Conservation (phyloP, 2,797 vertebrate genomes). For the Dermochelys coriacea region DNA sequence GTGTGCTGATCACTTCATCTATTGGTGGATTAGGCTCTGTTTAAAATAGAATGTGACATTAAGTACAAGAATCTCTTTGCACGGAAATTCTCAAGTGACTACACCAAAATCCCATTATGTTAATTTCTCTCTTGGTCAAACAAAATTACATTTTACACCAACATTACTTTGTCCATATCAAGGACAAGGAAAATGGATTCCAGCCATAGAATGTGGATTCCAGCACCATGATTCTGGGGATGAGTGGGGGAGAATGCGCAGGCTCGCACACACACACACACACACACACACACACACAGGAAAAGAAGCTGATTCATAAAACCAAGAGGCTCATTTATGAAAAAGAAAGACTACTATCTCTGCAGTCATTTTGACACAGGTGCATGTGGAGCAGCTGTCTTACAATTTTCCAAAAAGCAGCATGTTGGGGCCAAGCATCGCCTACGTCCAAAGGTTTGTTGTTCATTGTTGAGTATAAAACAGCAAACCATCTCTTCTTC, state of each 20-base stretch:
- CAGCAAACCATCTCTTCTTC: background rate
- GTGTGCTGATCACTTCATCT: constrained; percentile 96
- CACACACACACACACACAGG: background rate
- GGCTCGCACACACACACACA: no score
- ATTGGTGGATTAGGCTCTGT: constrained; percentile 98
- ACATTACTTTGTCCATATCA: background rate
- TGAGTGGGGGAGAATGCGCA: background rate
- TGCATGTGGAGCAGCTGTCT: background rate
- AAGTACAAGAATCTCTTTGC: background rate
- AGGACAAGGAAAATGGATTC: background rate
- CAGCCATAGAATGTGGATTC: background rate
- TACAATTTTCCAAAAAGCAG: background rate
- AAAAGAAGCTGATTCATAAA: background rate
- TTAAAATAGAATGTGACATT: constrained; percentile 58
- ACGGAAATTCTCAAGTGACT: background rate
- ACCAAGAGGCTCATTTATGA: background rate
- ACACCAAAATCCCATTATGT: background rate
- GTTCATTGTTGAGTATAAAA: background rate
- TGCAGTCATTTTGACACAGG: accelerated
- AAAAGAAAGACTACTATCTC: background rate
- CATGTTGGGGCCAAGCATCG: background rate
- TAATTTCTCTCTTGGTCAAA: background rate
- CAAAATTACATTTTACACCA: background rate
- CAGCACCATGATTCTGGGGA: background rate
- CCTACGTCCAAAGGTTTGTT: background rate